Conservation (phyloP, 2,797 vertebrate genomes). For the Acipenser ruthenus region DNA sequence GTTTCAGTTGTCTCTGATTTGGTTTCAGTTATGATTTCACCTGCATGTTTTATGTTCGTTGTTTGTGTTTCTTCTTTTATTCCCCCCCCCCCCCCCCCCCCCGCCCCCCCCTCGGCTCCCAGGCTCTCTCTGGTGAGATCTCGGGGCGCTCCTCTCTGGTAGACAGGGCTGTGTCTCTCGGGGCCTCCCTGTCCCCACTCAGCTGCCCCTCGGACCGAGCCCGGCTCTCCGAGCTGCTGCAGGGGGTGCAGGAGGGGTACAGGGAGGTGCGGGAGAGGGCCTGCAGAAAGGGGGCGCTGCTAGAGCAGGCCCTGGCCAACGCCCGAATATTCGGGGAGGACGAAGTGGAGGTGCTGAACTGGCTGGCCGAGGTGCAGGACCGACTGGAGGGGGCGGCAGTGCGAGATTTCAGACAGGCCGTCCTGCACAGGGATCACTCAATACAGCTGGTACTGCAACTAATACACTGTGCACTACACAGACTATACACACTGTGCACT, state of each 20-base stretch:
- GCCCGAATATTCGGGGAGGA: constrained; percentile 95
- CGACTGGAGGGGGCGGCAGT: constrained; percentile 78
- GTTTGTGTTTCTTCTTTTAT: no score
- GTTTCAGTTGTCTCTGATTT: no score
- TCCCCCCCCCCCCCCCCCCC: no score
- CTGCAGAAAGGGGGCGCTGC: constrained; percentile 68
- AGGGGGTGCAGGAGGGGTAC: constrained; percentile 67
- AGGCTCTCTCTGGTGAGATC: constrained; percentile 77
- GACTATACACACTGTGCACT: no score
- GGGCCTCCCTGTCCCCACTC: constrained; percentile 75
- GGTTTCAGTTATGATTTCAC: no score
- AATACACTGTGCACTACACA: no score
- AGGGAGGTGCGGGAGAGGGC: constrained; percentile 73
- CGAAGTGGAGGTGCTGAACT: constrained; percentile 98
- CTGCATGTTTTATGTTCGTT: no score
- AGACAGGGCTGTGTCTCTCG: constrained; percentile 63
- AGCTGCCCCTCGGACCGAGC: constrained; percentile 69
- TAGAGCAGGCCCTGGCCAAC: constrained; percentile 87
- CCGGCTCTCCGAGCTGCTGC: constrained; percentile 75
- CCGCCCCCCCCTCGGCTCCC: constrained; percentile 32
- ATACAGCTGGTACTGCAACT: constrained; percentile 72
- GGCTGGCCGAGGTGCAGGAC: constrained; percentile 94
- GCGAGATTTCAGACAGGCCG: constrained; percentile 79
- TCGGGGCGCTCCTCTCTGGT: constrained; percentile 59
- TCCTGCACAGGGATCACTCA: constrained; percentile 83